phyloP scores from a whole-genome alignment of 2,888 invertebrate genomes.

The Ophion ventricosus region DNA sequence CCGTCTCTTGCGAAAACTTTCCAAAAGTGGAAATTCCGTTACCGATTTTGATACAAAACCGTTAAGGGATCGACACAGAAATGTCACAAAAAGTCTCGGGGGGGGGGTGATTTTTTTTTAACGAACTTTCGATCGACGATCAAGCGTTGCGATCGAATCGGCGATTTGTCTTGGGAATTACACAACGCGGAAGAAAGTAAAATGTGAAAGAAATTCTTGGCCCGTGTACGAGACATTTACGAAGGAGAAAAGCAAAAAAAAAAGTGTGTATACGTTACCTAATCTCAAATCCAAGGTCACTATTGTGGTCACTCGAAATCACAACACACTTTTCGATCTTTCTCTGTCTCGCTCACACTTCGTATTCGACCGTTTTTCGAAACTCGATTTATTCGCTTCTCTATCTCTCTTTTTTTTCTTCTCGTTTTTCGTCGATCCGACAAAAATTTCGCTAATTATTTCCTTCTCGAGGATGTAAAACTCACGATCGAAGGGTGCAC shows the following conservation, averaged over 20 bases:
- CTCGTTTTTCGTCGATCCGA: background rate
- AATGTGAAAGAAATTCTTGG: background rate
- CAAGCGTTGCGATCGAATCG: background rate
- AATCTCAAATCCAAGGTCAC: conserved; percentile 72
- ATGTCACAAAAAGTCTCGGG: background rate
- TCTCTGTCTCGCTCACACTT: conserved; percentile 5
- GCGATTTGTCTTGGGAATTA: background rate
- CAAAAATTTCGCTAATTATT: background rate
- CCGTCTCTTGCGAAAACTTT: too few species aligned
- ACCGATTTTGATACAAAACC: too few species aligned
- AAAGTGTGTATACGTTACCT: conserved; percentile 65
- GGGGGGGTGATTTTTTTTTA: background rate
- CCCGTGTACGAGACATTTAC: background rate
- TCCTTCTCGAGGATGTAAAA: background rate
- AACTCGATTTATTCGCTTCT: background rate
- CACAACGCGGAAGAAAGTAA: background rate
- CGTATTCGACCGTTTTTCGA: conserved; percentile 25
- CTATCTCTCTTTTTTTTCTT: background rate
- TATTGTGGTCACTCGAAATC: conserved; percentile 68
- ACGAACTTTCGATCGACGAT: background rate
- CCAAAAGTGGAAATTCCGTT: too few species aligned
- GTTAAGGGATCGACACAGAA: background rate
- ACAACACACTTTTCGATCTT: conserved; percentile 69
- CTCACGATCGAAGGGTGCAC: conserved; percentile 13
- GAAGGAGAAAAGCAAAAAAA: background rate